Evolutionary conservation across 2,888 invertebrate genomes (phyloP).

Genomic region (Caradrina clavipalpis): DNA sequence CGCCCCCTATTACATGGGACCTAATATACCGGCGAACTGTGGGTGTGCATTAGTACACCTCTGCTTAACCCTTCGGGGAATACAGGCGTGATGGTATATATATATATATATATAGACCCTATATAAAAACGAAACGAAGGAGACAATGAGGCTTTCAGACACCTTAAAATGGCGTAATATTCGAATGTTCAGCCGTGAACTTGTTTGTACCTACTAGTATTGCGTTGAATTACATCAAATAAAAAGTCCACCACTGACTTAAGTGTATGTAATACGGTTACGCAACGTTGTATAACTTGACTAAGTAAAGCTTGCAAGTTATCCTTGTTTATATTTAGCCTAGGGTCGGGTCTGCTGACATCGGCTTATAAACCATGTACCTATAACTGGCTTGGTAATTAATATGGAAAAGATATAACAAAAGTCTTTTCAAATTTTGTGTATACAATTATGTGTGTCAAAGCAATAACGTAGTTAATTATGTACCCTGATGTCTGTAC

Average conservation of each 20-base stretch:
- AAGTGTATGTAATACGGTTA: conserved; percentile 2
- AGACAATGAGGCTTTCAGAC: too few relatives aligned
- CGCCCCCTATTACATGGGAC: too few relatives aligned
- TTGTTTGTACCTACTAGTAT: background rate
- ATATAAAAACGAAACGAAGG: too few relatives aligned
- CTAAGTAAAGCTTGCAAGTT: conserved; percentile 44
- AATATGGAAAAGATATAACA: background rate
- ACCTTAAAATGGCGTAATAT: too few relatives aligned
- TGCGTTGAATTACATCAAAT: background rate
- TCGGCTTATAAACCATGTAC: conserved; percentile 19
- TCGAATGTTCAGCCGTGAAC: background rate
- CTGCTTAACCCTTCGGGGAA: too few relatives aligned
- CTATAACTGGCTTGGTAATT: background rate
- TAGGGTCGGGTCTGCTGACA: conserved; percentile 23
- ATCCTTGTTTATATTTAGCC: conserved; percentile 39
- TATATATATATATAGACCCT: too few relatives aligned
- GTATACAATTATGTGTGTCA: background rate
- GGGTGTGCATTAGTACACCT: too few relatives aligned
- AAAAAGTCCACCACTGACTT: background rate
- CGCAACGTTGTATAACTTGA: conserved; percentile 24
- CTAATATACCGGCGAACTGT: too few relatives aligned
- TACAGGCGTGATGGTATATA: too few relatives aligned
- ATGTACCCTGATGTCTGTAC: background rate
- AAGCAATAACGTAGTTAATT: background rate
- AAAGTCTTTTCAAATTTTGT: background rate